A percentile compares a stretch with the other conserved stretches of the same genome.
Evolutionary conservation across 1,140 invertebrate species (phyloP).

Genomic region (Riptortus pedestris): DNA sequence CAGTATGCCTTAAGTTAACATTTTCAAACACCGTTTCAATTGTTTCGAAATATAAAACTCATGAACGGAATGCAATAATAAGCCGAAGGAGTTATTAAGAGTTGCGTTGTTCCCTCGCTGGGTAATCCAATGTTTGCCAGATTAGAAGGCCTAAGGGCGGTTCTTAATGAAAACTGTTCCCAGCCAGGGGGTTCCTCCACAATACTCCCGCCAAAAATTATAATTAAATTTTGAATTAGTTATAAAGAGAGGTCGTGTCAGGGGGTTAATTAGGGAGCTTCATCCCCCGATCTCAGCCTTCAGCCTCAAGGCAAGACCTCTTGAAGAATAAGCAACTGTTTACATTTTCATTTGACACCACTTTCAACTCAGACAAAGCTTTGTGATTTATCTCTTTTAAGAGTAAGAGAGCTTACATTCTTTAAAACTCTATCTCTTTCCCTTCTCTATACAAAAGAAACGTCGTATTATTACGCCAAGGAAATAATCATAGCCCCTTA

Average conservation of each 20-base stretch:
- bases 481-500: too few relatives aligned
- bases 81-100: constrained; percentile 5
- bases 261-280: constrained; percentile 21
- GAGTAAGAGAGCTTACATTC: too few relatives aligned
- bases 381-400: too few relatives aligned
- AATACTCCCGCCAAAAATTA: constrained; percentile 21
- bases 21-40: not conserved
- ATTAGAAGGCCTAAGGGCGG: constrained; percentile 19
- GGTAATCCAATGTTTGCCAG: constrained; percentile 21
- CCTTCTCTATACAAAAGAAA: too few relatives aligned
- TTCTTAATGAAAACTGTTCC: constrained; percentile 24
- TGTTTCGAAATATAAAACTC: not conserved
- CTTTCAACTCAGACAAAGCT: too few relatives aligned
- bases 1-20: too few relatives aligned
- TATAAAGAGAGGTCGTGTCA: constrained; percentile 23
- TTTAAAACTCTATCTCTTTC: too few relatives aligned
- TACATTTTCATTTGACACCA: too few relatives aligned
- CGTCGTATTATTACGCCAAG: too few relatives aligned
- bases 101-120: not conserved
- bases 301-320: not conserved
- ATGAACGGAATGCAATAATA: constrained; percentile 13
- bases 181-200: not conserved
- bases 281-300: not conserved
- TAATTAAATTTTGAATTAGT: constrained; percentile 27
- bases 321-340: not conserved